Percentiles rank a stretch among this genome's conserved stretches.
These are phyloP conservation scores for Thymelicus acteon DNA, from an alignment of 2,888 invertebrate genomes.

Conservation along the genomic window DNA sequence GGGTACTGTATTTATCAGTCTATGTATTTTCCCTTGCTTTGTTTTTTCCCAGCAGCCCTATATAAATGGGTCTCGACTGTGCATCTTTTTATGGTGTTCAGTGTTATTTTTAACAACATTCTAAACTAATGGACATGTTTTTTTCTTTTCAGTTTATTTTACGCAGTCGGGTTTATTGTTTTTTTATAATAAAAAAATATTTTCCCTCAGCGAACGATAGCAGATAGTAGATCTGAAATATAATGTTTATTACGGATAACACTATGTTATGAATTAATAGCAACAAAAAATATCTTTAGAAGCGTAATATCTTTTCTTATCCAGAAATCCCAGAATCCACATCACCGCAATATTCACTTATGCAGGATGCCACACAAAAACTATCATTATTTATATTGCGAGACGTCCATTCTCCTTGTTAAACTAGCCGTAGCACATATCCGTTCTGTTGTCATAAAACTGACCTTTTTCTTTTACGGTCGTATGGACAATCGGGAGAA, in stretches of 20 bases:
- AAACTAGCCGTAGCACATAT: constrained; percentile 71
- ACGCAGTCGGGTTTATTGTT: too few species aligned
- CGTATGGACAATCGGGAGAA: constrained; percentile 62
- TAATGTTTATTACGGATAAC: neutral
- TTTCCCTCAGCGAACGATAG: too few species aligned
- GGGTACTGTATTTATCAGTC: too few species aligned
- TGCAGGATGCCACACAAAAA: constrained; percentile 55
- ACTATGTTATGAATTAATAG: neutral
- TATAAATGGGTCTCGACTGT: too few species aligned
- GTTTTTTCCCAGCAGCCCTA: too few species aligned
- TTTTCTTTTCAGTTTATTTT: too few species aligned
- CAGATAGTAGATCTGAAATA: neutral
- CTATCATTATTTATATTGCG: constrained; percentile 64
- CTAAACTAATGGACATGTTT: too few species aligned
- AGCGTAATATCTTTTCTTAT: constrained; percentile 30
- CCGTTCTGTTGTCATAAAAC: constrained; percentile 64
- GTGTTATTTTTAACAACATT: too few species aligned
- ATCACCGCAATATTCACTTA: constrained; percentile 48
- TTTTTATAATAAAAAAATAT: too few species aligned
- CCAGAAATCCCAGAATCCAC: constrained; percentile 39
- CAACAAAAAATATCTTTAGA: neutral
- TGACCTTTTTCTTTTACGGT: constrained; percentile 68
- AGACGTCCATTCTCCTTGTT: constrained; percentile 72
- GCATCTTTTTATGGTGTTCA: too few species aligned
- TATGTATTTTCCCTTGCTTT: too few species aligned